These are phyloP conservation scores for Paradoxurus hermaphroditus DNA, from an alignment of 2,113 vertebrate genomes.

Conservation along the genomic window DNA sequence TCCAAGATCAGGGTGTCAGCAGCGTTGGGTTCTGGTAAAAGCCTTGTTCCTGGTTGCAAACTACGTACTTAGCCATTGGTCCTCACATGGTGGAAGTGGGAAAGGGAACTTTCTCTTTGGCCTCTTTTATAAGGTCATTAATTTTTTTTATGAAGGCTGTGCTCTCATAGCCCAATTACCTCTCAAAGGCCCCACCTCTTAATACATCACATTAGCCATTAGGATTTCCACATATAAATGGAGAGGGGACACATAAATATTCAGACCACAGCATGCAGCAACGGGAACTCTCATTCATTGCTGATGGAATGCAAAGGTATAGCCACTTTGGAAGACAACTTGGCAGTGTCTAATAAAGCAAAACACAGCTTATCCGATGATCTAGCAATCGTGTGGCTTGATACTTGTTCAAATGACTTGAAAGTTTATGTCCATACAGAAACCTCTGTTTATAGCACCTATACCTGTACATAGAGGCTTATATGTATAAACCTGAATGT, in stretches of 20 bases:
- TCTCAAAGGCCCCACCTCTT: background rate
- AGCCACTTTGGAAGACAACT: background rate
- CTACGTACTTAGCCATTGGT: background rate
- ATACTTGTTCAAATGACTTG: background rate
- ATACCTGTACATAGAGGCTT: background rate
- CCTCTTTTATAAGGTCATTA: background rate
- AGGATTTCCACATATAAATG: too few relatives aligned
- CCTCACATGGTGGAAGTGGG: background rate
- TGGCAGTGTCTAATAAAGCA: background rate
- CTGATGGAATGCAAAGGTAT: background rate
- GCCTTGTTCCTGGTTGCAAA: background rate
- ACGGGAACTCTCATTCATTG: background rate
- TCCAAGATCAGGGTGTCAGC: too few relatives aligned
- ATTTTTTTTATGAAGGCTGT: background rate
- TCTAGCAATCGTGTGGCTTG: background rate
- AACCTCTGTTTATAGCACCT: background rate
- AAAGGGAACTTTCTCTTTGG: background rate
- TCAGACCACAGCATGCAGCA: background rate
- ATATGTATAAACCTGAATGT: background rate
- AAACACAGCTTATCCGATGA: background rate
- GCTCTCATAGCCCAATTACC: background rate
- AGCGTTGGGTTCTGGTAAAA: too few relatives aligned
- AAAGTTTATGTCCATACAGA: background rate
- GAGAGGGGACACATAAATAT: background rate
- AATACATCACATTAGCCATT: too few relatives aligned